Evolutionary conservation across 2,888 invertebrate species (phyloP).

Genomic region (Craniophora ligustri): DNA sequence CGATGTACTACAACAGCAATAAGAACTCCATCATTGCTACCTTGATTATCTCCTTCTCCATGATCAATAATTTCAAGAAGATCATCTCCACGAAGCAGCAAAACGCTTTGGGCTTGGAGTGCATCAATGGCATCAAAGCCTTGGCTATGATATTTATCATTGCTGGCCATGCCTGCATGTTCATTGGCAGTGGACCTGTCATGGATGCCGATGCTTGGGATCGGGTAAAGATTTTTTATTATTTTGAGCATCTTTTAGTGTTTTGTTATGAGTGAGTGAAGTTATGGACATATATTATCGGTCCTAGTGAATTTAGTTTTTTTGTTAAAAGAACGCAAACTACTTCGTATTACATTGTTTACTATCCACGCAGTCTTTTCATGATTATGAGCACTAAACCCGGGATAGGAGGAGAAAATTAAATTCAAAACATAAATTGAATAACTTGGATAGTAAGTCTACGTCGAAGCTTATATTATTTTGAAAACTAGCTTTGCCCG

Average conservation of each 20-base stretch:
- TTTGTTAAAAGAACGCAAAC: neutral
- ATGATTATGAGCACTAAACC: slow-evolving; percentile 12
- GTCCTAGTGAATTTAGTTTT: neutral
- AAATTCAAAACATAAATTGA: slow-evolving; percentile 16
- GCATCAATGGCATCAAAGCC: slow-evolving; percentile 90
- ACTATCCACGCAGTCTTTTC: slow-evolving; percentile 19
- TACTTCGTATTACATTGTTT: slow-evolving; percentile 22
- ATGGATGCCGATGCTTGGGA: slow-evolving; percentile 90
- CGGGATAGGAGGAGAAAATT: slow-evolving; percentile 16
- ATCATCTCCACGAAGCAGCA: slow-evolving; percentile 88
- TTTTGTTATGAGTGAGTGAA: too few species aligned
- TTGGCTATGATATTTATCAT: slow-evolving; percentile 91
- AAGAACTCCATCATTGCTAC: slow-evolving; percentile 68
- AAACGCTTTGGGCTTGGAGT: slow-evolving; percentile 89
- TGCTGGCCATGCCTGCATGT: slow-evolving; percentile 90
- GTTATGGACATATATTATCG: too few species aligned
- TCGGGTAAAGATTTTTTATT: slow-evolving; percentile 77
- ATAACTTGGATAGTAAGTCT: neutral
- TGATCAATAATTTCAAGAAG: slow-evolving; percentile 89
- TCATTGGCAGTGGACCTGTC: slow-evolving; percentile 91
- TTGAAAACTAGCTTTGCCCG: too few species aligned
- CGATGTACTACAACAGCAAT: slow-evolving; percentile 67
- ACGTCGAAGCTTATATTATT: slow-evolving; percentile 7
- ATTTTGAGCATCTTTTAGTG: neutral
- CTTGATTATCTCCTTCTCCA: slow-evolving; percentile 87